A percentile compares a stretch with the other conserved stretches of the same genome.
These are phyloP conservation scores for Thermophis baileyi DNA, from an alignment of 2,113 vertebrate genomes.

Conservation along the genomic window DNA sequence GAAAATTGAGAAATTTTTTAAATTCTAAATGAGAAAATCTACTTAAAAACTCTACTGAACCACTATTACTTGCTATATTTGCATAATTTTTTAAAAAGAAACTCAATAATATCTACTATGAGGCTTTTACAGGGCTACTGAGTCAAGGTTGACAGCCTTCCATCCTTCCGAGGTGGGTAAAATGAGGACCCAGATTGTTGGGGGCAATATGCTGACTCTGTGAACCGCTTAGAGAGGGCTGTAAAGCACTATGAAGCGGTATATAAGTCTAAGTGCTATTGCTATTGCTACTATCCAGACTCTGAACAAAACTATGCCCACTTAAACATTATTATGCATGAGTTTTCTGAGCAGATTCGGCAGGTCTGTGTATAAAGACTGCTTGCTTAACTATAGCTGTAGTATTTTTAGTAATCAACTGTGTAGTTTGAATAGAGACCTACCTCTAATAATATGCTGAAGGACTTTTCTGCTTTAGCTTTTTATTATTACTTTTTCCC, in stretches of 20 bases:
- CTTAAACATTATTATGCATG: not conserved
- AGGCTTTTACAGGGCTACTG: not conserved
- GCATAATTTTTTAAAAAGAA: not conserved
- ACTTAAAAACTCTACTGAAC: not conserved
- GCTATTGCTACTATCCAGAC: not conserved
- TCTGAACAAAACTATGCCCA: not conserved
- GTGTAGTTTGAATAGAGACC: not conserved
- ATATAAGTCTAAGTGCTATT: too few species aligned
- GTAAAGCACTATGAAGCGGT: too few species aligned
- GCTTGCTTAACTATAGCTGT: not conserved
- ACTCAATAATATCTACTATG: not conserved
- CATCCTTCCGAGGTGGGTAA: too few species aligned
- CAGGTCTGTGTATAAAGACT: too few species aligned
- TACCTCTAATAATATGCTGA: not conserved
- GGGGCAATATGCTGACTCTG: too few species aligned
- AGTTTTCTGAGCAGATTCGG: not conserved
- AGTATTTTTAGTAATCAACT: not conserved
- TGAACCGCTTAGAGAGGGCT: too few species aligned
- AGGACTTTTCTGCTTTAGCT: not conserved
- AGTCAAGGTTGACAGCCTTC: too few species aligned
- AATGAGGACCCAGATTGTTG: too few species aligned
- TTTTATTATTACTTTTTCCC: not conserved
- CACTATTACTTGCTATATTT: not conserved
- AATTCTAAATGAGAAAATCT: not conserved
- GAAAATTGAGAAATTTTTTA: conserved; percentile 11